phyloP scores from a whole-genome alignment of 1,140 invertebrate genomes.

The Pachypeltis micranthus region DNA sequence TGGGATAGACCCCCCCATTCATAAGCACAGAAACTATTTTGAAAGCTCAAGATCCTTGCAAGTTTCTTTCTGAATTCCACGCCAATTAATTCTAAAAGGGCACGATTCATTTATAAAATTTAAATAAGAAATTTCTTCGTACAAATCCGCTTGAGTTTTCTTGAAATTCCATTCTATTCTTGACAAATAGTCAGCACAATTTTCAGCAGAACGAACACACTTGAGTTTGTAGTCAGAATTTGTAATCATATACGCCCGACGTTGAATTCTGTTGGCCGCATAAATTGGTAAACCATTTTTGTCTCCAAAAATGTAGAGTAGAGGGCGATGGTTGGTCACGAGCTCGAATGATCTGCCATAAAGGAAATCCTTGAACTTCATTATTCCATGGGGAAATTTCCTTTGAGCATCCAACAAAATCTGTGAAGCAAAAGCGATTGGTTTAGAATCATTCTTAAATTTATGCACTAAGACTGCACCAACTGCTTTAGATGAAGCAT shows the following conservation, averaged over 20 bases:
- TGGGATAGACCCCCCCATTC: too few relatives aligned
- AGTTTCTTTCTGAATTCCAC: too few relatives aligned
- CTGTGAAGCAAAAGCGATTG: background rate
- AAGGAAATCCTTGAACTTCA: too few relatives aligned
- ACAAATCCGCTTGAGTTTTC: too few relatives aligned
- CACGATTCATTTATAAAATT: too few relatives aligned
- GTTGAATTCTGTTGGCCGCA: constrained; percentile 15
- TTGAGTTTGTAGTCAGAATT: too few relatives aligned
- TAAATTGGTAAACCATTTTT: background rate
- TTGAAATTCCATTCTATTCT: background rate
- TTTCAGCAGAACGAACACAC: too few relatives aligned
- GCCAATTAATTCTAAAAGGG: too few relatives aligned
- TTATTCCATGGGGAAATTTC: background rate
- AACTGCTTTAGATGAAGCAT: background rate
- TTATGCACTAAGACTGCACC: background rate
- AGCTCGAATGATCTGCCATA: background rate
- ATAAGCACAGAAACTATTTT: too few relatives aligned
- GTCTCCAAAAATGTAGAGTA: background rate
- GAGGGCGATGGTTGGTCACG: background rate
- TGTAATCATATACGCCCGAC: constrained; percentile 18
- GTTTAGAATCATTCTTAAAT: background rate
- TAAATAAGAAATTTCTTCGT: too few relatives aligned
- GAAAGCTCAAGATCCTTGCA: too few relatives aligned
- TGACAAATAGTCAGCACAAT: too few relatives aligned
- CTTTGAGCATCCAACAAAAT: background rate